Evolutionary conservation across 64 coral and sea anemone species (phyloP), one percentile per base, ranked within the genome.

Genomic region (Orbicella faveolata): DNA sequence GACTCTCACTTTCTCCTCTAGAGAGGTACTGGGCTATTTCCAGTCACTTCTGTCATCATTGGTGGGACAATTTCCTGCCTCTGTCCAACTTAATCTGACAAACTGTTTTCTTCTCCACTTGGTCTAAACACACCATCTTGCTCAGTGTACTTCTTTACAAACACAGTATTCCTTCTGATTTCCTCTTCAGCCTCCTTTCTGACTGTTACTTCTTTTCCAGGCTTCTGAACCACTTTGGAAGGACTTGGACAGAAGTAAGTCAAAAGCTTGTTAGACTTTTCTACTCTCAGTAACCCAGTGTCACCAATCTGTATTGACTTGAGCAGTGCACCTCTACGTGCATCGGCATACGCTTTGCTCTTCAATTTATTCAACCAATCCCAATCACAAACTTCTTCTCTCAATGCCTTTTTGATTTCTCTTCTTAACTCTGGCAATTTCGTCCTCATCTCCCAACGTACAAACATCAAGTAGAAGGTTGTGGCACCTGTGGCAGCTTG

Each of bases 391-490:
- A 62, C 55, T 21, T 83, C 80, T 7, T 83, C 80, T 3, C 20
- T 59, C 16, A 37, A 20, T 18, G 73, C 83, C 10, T 73, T 5
- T 14, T 61, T 52, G 2, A 34, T 55, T 9, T 70, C 63, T 69
- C 61, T 70, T 20, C 16, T 85, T 16, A 67, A 13, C 8, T 70
- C 63, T 3, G 34, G 36, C 44, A 70, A 25, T 23, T 87, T 87
- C 10, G 67, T 26, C 23, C 67, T 34, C 54, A 63, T 63, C 26
- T 83, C 80, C 6, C 80, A 7, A 3, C 80, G 7, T 30, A 30
- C 79, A 25, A 82, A 82, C 79, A 82, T 82, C 53, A 83, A 19
- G 51, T 13, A 66, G 64, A 34, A 83, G 6, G 57, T 57, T 30
- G 59, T 64, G 25, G 81, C 59, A 25, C 81, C 59, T 83, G 81